These are phyloP conservation scores for Holcopasites calliopsidis DNA, from an alignment of 1,140 invertebrate species.

Conservation along the genomic window DNA sequence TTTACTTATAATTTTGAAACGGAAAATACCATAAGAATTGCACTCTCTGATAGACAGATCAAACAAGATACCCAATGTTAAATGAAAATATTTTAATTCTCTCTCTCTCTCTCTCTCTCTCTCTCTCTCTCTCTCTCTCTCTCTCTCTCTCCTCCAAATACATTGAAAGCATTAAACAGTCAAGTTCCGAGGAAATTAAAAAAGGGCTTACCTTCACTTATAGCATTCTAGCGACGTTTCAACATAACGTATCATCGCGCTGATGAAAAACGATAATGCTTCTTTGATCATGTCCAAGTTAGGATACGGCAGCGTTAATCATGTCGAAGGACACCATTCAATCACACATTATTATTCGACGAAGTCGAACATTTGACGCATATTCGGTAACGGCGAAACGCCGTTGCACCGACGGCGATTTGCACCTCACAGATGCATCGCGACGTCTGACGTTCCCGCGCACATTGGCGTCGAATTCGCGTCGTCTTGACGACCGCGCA, in stretches of 20 bases:
- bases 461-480: constrained; percentile 38
- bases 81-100: no score
- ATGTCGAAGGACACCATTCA: no score
- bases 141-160: no score
- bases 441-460: constrained; percentile 64
- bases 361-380: constrained; percentile 5
- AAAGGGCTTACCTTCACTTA: constrained; percentile 22
- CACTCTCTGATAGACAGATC: not conserved
- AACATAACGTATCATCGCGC: not conserved
- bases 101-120: no score
- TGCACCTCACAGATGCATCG: constrained; percentile 60
- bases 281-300: not conserved
- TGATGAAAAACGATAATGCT: not conserved
- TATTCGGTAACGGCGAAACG: constrained; percentile 37
- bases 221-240: not conserved
- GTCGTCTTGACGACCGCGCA: constrained; percentile 49
- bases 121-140: no score
- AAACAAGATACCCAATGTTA: no score
- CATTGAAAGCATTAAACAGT: no score
- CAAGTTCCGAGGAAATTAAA: not conserved
- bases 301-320: not conserved
- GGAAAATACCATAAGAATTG: no score
- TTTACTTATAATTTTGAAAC: no score
- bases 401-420: constrained; percentile 55
- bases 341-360: not conserved